These are phyloP conservation scores for Panagrolaimus sp. DNA, from an alignment of 1,140 invertebrate species.

Conservation along the genomic window DNA sequence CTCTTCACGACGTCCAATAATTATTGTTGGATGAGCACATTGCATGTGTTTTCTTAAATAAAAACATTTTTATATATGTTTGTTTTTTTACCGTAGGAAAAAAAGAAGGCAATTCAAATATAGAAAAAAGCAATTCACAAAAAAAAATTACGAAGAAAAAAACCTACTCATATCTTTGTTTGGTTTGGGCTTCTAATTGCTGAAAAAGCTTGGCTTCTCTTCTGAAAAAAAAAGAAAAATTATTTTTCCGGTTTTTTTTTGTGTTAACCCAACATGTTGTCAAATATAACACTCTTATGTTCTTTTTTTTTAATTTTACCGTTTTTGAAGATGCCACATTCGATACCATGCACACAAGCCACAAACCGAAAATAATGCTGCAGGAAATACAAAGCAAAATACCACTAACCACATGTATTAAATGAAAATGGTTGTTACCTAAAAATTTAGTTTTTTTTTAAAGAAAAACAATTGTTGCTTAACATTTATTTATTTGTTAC, in stretches of 20 bases:
- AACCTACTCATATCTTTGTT: constrained; percentile 2
- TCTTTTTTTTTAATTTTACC: not conserved
- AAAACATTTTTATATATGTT: not conserved
- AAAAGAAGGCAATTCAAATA: not conserved
- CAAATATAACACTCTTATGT: too few species aligned
- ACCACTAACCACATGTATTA: constrained; percentile 14
- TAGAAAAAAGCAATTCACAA: not conserved
- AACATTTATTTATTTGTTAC: too few species aligned
- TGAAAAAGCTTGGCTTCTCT: constrained; percentile 1
- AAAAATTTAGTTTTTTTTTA: too few species aligned
- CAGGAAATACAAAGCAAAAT: constrained; percentile 7
- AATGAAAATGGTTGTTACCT: constrained; percentile 14
- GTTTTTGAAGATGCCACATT: constrained; percentile 5
- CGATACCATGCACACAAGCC: not conserved
- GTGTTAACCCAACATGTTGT: not conserved
- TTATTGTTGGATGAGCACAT: not conserved
- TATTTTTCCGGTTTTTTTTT: not conserved
- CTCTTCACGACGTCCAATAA: not conserved
- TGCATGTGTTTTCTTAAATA: not conserved
- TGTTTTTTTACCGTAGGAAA: not conserved
- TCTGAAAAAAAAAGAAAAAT: constrained; percentile 3
- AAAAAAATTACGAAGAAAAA: not conserved
- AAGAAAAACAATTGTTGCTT: too few species aligned
- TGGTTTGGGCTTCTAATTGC: not conserved
- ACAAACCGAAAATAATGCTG: constrained; percentile 15